These are phyloP conservation scores for Thysanoteuthis rhombus DNA, from an alignment of 2,888 invertebrate genomes.

Conservation along the genomic window DNA sequence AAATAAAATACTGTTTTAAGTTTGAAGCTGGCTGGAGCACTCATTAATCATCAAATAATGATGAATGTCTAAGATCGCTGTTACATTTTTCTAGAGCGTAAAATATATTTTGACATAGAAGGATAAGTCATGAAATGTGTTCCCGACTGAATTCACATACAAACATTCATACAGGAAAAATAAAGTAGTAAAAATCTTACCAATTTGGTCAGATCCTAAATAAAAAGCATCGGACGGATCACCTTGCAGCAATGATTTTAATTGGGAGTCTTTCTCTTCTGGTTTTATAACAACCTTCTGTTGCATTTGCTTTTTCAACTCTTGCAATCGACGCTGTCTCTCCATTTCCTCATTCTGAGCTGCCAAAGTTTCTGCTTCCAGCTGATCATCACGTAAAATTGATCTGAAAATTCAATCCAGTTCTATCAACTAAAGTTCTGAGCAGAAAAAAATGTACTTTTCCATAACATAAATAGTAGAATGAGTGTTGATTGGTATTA, in stretches of 20 bases:
- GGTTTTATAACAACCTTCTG: slow-evolving; percentile 38
- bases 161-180: background rate
- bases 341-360: slow-evolving; percentile 95
- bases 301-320: slow-evolving; percentile 61
- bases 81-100: too few species aligned
- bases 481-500: too few species aligned
- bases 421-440: background rate
- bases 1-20: too few species aligned
- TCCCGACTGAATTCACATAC: background rate
- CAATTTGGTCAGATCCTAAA: slow-evolving; percentile 15
- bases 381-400: slow-evolving; percentile 90
- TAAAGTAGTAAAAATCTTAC: background rate
- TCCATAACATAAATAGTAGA: background rate
- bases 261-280: slow-evolving; percentile 58
- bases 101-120: background rate
- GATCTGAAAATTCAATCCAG: slow-evolving; percentile 73
- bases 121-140: background rate
- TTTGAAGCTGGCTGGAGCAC: too few species aligned
- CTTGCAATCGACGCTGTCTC: slow-evolving; percentile 68
- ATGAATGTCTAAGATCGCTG: too few species aligned
- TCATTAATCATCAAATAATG: too few species aligned
- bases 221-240: slow-evolving; percentile 28
- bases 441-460: background rate
- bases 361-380: slow-evolving; percentile 89
- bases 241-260: slow-evolving; percentile 65